Conservation (phyloP, 53 echinoderm and acorn worm species). For the Hippasteria phrygiana region DNA sequence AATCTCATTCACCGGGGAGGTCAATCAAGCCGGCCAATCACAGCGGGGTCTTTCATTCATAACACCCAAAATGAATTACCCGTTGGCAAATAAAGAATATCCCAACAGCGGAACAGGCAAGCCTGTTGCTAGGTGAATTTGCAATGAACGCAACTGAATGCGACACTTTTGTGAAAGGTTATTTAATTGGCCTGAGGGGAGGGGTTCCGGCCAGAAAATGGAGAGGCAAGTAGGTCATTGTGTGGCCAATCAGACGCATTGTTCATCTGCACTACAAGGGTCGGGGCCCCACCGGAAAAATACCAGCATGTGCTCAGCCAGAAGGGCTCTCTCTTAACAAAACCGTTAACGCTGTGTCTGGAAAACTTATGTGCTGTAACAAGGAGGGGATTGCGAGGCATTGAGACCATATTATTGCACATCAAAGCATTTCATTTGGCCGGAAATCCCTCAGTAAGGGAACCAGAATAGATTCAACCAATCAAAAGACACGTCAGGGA, state of each 20-base stretch:
- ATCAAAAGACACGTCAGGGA: background rate
- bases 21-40: slow-evolving; percentile 37
- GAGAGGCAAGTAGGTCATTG: slow-evolving; percentile 35
- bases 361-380: slow-evolving; percentile 9
- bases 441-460: background rate
- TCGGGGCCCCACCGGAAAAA: background rate
- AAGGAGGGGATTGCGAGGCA: slow-evolving; percentile 1
- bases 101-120: background rate
- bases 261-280: slow-evolving; percentile 25
- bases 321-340: slow-evolving; percentile 3
- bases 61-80: slow-evolving; percentile 15
- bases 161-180: slow-evolving; percentile 23
- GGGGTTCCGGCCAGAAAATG: background rate
- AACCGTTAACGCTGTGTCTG: background rate
- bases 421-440: background rate
- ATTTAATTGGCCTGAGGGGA: slow-evolving; percentile 46
- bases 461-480: background rate
- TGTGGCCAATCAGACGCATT: slow-evolving; percentile 35
- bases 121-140: slow-evolving; percentile 41
- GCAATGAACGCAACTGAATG: slow-evolving; percentile 51
- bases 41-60: slow-evolving; percentile 1
- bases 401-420: background rate
- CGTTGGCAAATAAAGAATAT: background rate
- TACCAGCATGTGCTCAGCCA: background rate
- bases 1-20: background rate